Base-by-base conservation (phyloP, 2,113 vertebrate species). In the Lagopus leucura region DNA sequence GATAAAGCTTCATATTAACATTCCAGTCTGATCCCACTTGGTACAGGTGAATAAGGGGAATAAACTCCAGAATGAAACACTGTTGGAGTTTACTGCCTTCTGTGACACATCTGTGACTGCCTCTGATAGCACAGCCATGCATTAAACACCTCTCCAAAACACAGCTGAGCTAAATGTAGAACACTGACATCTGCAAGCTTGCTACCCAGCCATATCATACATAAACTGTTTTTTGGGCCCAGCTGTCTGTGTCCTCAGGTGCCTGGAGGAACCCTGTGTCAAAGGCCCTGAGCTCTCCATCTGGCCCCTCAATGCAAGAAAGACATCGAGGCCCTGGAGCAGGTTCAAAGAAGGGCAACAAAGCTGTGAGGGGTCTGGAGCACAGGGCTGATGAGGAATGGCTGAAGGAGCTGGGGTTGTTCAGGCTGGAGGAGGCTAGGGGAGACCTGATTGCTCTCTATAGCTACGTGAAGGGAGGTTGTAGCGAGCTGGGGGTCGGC, bases 71-170 rank as follows among this genome's bases (percentile, higher is more conserved):
- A 9, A 66, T 0, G 32, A 32, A 22, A 34, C 32, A 4, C 13
- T 2, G 0, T 11, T 32, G 2, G 27, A 47, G 34, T 12, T 57
- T 20, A 8, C 47, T 5, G 10, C 57, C 40, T 25, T 32, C 61
- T 0, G 0, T 2, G 0, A 12, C 50, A 3, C 6, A 2, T 3
- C 4, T 1, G 21, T 17, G 57, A 6, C 69, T 22, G 74, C 8
- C 52, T 36, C 60, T 3, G 8, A 28, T 4, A 0, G 19, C 3
- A 1, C 15, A 20, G 5, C 40, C 3, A 7, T 18, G 15, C 32
- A 3, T 8, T 5, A 6, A 55, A 40, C 43, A 40, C 38, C 13
- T 65, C 30, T 11, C 43, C 21, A 2, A 3, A 28, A 65, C 36
- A 2, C 0, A 3, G 55, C 55, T 20, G 52, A 55, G 28, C 27